Percentiles rank a stretch among this genome's conserved stretches.
Conservation (phyloP, 2,113 vertebrate genomes). For the Hypomesus transpacificus region DNA sequence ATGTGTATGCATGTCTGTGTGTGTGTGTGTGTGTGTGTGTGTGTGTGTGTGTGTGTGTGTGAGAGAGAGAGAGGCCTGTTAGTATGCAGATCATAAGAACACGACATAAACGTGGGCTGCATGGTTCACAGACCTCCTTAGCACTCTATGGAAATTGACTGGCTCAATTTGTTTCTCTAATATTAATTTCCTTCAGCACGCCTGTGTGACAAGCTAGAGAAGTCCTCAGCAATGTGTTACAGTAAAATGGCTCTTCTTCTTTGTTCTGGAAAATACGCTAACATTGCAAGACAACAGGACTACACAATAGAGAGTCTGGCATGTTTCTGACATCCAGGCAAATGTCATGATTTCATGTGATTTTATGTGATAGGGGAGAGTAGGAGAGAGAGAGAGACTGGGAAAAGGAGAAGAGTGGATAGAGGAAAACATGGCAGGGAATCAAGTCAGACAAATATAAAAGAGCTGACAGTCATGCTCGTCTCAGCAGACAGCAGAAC, state of each 20-base stretch:
- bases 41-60: neutral
- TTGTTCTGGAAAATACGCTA: neutral
- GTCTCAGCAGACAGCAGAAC: neutral
- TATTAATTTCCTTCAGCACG: conserved; percentile 6
- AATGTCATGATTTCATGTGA: no score
- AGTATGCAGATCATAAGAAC: conserved; percentile 11
- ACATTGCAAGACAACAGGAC: neutral
- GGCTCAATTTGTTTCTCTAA: conserved; percentile 19
- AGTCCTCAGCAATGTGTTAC: conserved; percentile 5
- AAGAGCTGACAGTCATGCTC: neutral
- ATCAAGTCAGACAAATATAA: neutral
- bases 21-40: neutral
- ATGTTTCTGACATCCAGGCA: no score
- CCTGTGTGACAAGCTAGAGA: neutral
- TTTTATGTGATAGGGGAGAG: no score
- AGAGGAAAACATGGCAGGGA: neutral
- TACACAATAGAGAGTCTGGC: no score
- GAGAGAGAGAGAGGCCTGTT: neutral
- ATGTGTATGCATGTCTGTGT: neutral
- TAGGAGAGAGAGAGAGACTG: neutral
- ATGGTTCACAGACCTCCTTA: conserved; percentile 4
- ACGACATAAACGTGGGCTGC: conserved; percentile 22
- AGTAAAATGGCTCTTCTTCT: neutral
- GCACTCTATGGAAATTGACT: neutral
- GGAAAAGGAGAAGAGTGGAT: neutral